phyloP scores from a whole-genome alignment of 2,888 invertebrate species.

The Leptopterna dolabrata region DNA sequence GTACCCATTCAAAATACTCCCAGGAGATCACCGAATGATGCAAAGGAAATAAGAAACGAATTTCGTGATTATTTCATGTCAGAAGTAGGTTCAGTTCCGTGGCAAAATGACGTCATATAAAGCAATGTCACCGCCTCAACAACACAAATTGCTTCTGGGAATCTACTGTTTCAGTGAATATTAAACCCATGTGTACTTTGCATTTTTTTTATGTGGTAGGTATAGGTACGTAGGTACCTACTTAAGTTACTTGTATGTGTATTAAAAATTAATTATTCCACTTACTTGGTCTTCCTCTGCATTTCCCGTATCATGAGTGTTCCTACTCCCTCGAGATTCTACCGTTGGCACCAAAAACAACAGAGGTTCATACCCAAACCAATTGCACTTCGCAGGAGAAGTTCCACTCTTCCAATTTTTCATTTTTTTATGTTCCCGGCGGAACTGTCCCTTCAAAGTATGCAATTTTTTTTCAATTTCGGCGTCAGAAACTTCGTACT shows the following conservation, averaged over 20 bases:
- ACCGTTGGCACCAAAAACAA: background rate
- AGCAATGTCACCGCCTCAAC: no score
- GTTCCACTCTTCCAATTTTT: conserved; percentile 1
- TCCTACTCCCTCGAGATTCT: conserved; percentile 5
- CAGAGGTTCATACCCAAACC: background rate
- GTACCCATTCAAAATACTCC: background rate
- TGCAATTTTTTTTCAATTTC: conserved; percentile 14
- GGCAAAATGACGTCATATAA: conserved; percentile 17
- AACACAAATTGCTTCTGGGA: no score
- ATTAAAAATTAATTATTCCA: background rate
- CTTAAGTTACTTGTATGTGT: no score
- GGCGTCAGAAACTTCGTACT: background rate
- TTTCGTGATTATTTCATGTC: conserved; percentile 32
- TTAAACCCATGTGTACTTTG: no score
- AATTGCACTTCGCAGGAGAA: background rate
- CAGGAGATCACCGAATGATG: conserved; percentile 18
- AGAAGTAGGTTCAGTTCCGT: background rate
- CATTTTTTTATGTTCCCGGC: conserved; percentile 20
- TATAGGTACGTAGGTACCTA: background rate
- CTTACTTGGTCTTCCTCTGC: background rate
- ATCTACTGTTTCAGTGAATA: no score
- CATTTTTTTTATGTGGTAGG: no score
- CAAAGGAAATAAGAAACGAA: conserved; percentile 1
- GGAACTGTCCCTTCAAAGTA: conserved; percentile 1
- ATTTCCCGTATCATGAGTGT: background rate